Evolutionary conservation across 2,888 invertebrate genomes (phyloP), one percentile per base, ranked within the genome.

Genomic region (Dryadula phaetusa): DNA sequence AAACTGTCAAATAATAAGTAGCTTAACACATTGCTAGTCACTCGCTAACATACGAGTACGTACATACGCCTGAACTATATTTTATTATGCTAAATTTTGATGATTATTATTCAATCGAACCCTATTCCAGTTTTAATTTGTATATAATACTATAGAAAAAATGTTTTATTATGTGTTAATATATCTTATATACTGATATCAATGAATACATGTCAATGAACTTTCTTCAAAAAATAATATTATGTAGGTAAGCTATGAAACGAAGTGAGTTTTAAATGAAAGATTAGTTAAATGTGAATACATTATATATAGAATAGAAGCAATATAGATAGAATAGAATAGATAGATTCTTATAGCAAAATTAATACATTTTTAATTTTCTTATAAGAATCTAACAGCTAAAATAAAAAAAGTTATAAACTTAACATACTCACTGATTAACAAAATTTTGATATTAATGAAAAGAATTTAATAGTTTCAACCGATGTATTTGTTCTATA

Each of bases 1-100:
- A 77, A 75, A 76, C 75, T 79, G 79, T 74, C 79, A 75, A 80
- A 79, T 81, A 79, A 76, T 80, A 78, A 78, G 73, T 75, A 74
- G 72, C 64, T 70, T 71, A 65, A 62, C 66, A 63, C 64, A 73
- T 75, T 64, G 71, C 68, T 70, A 69, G 67, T 71, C 60, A 60
- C 65, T 58, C 37, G 40, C 61, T 40, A 40, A 61, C 20, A 44
- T 47, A n/a, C n/a, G n/a, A n/a, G n/a, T n/a, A 44, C 49, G 46
- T 65, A 58, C 40, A 58, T 44, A 44, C 34, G 20, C 44, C 6
- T 28, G 28, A 28, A 42, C 16, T n/a, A 42, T 10, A 60, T 40
- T 12, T 52, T 28, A 7, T 0, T 52, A 28, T 10, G 28, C 5
- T 52, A 10, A 28, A 32, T 28, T 16, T 3, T 47, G 3, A n/a